Evolutionary conservation across 2,888 invertebrate species (phyloP).

Genomic region (Drosophila kanekoi): DNA sequence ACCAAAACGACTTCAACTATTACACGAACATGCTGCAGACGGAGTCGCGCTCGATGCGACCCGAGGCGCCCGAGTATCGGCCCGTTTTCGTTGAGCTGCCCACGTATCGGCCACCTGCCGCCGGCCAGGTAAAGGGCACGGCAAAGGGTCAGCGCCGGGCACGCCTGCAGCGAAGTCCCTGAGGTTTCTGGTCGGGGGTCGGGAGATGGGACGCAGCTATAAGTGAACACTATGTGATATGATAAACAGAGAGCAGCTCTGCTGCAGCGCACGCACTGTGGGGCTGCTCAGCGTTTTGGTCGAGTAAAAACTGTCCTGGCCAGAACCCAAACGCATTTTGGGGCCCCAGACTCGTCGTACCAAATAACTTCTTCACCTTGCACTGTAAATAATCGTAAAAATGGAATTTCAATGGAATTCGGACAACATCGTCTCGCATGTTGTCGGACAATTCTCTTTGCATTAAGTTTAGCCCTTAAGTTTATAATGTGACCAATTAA

Average conservation of each 20-base stretch:
- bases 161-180: slow-evolving; percentile 36
- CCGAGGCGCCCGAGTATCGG: slow-evolving; percentile 79
- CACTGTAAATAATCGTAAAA: slow-evolving; percentile 64
- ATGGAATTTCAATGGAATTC: slow-evolving; percentile 47
- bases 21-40: slow-evolving; percentile 79
- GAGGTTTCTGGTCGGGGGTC: background rate
- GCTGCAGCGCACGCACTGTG: slow-evolving; percentile 14
- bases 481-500: slow-evolving; percentile 55
- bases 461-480: slow-evolving; percentile 49
- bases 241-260: slow-evolving; percentile 41
- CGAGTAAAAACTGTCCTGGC: slow-evolving; percentile 16
- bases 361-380: slow-evolving; percentile 30
- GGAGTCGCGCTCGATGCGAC: slow-evolving; percentile 78
- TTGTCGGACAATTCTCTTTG: slow-evolving; percentile 40
- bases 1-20: slow-evolving; percentile 68
- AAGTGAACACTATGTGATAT: slow-evolving; percentile 71
- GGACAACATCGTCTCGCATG: slow-evolving; percentile 22
- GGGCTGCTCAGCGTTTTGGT: slow-evolving; percentile 20
- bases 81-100: slow-evolving; percentile 87
- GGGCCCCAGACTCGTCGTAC: slow-evolving; percentile 20
- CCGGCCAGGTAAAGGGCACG: slow-evolving; percentile 22
- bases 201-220: slow-evolving; percentile 18
- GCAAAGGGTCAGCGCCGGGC: slow-evolving; percentile 27
- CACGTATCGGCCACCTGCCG: slow-evolving; percentile 86
- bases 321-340: background rate